A percentile compares a stretch with the other conserved stretches of the same genome.
Evolutionary conservation across 2,113 vertebrate species (phyloP).

Genomic region (Paraplagusia blochii): DNA sequence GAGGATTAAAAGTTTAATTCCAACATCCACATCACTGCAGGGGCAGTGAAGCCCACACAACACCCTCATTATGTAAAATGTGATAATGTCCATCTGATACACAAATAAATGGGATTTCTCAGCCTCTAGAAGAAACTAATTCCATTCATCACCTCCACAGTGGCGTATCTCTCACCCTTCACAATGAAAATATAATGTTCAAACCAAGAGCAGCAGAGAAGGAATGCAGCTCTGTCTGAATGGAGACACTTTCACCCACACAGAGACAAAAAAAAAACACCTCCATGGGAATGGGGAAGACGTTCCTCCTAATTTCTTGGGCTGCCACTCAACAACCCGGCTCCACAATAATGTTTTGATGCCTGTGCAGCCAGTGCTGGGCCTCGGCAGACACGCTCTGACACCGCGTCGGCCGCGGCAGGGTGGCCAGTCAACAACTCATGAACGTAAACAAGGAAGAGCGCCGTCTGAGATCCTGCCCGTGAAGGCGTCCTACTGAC

Average conservation of each 20-base stretch:
- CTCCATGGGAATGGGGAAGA: conserved; percentile 4
- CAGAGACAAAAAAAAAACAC: background rate
- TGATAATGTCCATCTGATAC: conserved; percentile 38
- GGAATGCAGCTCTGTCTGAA: conserved; percentile 5
- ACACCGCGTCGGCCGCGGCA: conserved; percentile 16
- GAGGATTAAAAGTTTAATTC: no score
- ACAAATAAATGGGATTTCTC: conserved; percentile 44
- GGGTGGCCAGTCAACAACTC: conserved; percentile 42
- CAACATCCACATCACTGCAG: background rate
- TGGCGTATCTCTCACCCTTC: conserved; percentile 44
- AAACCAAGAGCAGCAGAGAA: conserved; percentile 9
- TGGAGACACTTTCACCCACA: conserved; percentile 2
- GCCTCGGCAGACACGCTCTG: conserved; percentile 22
- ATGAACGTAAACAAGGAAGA: conserved; percentile 40
- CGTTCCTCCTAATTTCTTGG: conserved; percentile 15
- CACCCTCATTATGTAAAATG: conserved; percentile 38
- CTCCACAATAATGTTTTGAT: conserved; percentile 32
- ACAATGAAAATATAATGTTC: conserved; percentile 46
- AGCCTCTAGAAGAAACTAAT: conserved; percentile 40
- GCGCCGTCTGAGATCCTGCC: conserved; percentile 28
- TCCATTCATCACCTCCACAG: conserved; percentile 50
- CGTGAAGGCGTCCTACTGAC: conserved; percentile 37
- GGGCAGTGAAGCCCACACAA: conserved; percentile 30
- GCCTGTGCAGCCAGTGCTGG: conserved; percentile 26
- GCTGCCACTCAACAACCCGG: conserved; percentile 25